These are phyloP conservation scores for Cephus cinctus DNA, from an alignment of 1,140 invertebrate species.

Conservation along the genomic window DNA sequence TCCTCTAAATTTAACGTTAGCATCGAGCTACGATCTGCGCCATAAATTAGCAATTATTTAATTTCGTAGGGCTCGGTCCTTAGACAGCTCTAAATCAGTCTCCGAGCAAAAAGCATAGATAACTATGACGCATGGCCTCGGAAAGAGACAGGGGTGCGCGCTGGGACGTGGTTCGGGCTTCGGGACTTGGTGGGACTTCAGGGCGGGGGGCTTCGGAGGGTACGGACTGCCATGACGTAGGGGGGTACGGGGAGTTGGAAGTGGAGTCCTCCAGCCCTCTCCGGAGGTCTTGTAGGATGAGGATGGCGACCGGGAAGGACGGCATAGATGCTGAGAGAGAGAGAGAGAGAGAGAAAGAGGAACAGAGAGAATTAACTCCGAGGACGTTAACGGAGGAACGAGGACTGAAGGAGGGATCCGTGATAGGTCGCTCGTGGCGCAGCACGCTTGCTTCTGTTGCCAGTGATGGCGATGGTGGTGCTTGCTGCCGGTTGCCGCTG, in stretches of 20 bases:
- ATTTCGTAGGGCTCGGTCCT: slow-evolving; percentile 57
- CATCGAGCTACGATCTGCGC: slow-evolving; percentile 43
- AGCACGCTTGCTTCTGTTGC: slow-evolving; percentile 16
- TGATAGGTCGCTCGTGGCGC: no score
- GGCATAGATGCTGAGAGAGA: background rate
- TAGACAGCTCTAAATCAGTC: slow-evolving; percentile 59
- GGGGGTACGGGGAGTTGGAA: slow-evolving; percentile 10
- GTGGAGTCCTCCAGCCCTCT: background rate
- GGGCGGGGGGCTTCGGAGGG: slow-evolving; percentile 30
- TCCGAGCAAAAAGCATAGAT: slow-evolving; percentile 58
- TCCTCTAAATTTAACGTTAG: slow-evolving; percentile 4
- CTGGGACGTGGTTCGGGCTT: slow-evolving; percentile 15
- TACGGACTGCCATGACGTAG: slow-evolving; percentile 27
- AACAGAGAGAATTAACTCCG: background rate
- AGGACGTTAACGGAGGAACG: background rate
- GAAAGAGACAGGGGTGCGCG: slow-evolving; percentile 38
- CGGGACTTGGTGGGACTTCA: slow-evolving; percentile 20
- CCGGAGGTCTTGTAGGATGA: background rate
- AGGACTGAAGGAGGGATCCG: no score
- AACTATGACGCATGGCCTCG: slow-evolving; percentile 57
- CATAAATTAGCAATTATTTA: slow-evolving; percentile 60
- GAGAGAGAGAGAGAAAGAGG: background rate
- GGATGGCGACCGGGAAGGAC: slow-evolving; percentile 10
- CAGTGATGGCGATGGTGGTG: slow-evolving; percentile 12
- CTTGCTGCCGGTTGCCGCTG: slow-evolving; percentile 16